These are phyloP conservation scores for Drosophila ohnishii DNA, from an alignment of 1,140 invertebrate species.

Conservation along the genomic window DNA sequence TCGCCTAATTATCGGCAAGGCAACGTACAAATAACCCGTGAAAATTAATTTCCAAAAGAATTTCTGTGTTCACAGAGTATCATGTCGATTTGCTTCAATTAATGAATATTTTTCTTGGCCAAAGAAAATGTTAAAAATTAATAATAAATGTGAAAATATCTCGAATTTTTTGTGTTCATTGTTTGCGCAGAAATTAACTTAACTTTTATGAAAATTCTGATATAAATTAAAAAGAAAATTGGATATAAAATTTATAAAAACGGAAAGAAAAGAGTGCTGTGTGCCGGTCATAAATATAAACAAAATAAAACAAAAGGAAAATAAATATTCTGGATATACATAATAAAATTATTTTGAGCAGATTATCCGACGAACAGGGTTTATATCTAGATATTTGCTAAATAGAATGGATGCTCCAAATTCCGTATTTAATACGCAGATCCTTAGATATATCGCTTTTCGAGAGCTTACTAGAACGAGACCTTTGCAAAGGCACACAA, in stretches of 20 bases:
- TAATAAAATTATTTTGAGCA: slow-evolving; percentile 5
- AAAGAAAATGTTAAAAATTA: slow-evolving; percentile 6
- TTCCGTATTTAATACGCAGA: not conserved
- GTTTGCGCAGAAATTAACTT: not conserved
- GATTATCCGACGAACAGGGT: slow-evolving; percentile 13
- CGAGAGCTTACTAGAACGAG: slow-evolving; percentile 16
- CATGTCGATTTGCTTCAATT: slow-evolving; percentile 25
- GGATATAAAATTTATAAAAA: not conserved
- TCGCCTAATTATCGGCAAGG: slow-evolving; percentile 47
- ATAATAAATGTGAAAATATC: slow-evolving; percentile 8
- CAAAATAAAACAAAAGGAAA: slow-evolving; percentile 9
- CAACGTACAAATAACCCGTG: slow-evolving; percentile 17
- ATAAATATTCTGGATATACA: not conserved
- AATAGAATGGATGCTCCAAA: slow-evolving; percentile 1
- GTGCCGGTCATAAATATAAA: slow-evolving; percentile 27
- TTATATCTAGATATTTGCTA: not conserved
- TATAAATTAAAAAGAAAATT: not conserved
- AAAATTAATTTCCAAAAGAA: slow-evolving; percentile 21
- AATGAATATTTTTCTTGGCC: not conserved
- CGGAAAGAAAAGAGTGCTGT: not conserved
- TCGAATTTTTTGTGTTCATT: not conserved
- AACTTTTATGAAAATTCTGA: not conserved
- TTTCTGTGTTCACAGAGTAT: slow-evolving; percentile 1
- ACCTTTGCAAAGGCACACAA: slow-evolving; percentile 15
- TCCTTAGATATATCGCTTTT: slow-evolving; percentile 4